Conservation (phyloP, 2,888 invertebrate genomes). For the Melanotus villosus region DNA sequence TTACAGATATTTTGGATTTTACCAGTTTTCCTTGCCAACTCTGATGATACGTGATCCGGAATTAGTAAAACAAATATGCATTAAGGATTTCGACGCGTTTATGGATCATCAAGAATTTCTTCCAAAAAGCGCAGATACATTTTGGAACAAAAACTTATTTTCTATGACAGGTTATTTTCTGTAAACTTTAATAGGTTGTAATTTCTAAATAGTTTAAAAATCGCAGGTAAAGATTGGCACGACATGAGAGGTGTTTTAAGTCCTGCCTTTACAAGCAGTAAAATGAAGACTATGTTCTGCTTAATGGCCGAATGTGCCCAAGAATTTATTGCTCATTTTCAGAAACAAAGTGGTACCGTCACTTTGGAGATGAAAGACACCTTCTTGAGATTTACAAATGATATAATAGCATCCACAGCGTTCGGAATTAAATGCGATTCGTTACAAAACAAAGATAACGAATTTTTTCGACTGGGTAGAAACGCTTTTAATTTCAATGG, state of each 20-base stretch:
- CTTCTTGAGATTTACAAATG: conserved; percentile 60
- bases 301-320: conserved; percentile 33
- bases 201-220: no score
- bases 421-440: conserved; percentile 55
- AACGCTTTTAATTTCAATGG: conserved; percentile 50
- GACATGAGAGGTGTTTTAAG: conserved; percentile 31
- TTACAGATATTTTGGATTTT: conserved; percentile 44
- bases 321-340: conserved; percentile 54
- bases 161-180: conserved; percentile 41
- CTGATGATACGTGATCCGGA: conserved; percentile 71
- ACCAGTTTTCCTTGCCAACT: conserved; percentile 59
- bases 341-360: background rate
- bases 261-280: conserved; percentile 35
- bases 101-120: conserved; percentile 60
- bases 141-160: conserved; percentile 66
- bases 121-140: conserved; percentile 58
- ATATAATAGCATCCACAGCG: conserved; percentile 62
- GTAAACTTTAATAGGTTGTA: no score
- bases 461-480: conserved; percentile 54
- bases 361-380: conserved; percentile 7
- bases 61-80: conserved; percentile 70
- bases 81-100: conserved; percentile 73
- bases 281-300: conserved; percentile 42
- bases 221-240: conserved; percentile 24
- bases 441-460: background rate